Evolutionary conservation across 2,113 vertebrate species (phyloP).

Genomic region (Chionomys nivalis): DNA sequence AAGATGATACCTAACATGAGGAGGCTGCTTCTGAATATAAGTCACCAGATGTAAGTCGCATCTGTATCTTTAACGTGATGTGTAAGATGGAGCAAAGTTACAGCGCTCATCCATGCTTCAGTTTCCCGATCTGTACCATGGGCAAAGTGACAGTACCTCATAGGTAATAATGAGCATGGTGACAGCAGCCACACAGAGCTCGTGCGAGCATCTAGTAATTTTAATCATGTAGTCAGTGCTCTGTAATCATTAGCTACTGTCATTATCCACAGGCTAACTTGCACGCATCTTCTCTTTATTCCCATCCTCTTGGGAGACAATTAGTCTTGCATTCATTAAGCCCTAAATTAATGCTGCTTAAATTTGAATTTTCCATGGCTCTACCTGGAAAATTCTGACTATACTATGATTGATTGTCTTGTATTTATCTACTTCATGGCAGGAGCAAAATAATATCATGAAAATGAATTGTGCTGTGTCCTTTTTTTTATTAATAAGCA

Average conservation of each 20-base stretch:
- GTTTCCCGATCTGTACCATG: conserved; percentile 1
- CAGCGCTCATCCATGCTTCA: neutral
- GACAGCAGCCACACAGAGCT: neutral
- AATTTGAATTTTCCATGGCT: conserved; percentile 19
- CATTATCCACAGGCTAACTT: neutral
- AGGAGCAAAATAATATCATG: conserved; percentile 38
- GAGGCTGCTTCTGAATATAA: neutral
- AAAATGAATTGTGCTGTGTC: conserved; percentile 3
- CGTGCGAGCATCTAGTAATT: neutral
- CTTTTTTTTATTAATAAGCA: neutral
- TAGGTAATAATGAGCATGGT: neutral
- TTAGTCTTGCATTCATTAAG: conserved; percentile 55
- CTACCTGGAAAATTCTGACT: conserved; percentile 37
- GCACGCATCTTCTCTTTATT: neutral
- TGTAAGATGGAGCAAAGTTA: neutral
- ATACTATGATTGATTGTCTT: conserved; percentile 21
- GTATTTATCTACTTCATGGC: conserved; percentile 46
- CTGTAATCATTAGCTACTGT: neutral
- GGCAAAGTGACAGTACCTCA: neutral
- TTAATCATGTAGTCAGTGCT: neutral
- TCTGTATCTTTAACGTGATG: neutral
- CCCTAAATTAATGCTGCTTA: conserved; percentile 50
- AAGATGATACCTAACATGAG: neutral
- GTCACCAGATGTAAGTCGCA: neutral
- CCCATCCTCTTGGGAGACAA: neutral